Evolutionary conservation across 1,140 invertebrate genomes (phyloP).

Genomic region (Sinella curviseta): DNA sequence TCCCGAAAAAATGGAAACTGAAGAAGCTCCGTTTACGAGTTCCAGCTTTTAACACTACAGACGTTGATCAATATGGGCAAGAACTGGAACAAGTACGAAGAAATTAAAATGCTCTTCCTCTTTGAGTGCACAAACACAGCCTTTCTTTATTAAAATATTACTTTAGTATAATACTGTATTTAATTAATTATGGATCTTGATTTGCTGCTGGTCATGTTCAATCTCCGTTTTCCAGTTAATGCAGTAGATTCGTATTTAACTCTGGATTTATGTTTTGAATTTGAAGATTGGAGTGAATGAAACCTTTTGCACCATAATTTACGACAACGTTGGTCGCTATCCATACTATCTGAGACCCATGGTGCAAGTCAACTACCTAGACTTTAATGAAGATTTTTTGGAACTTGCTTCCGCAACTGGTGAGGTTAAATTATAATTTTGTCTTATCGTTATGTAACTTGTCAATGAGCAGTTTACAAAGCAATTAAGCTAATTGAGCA

Average conservation of each 20-base stretch:
- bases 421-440: not conserved
- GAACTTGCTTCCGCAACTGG: constrained; percentile 37
- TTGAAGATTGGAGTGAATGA: constrained; percentile 36
- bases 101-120: not conserved
- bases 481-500: not conserved
- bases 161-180: not conserved
- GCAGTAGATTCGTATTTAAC: not conserved
- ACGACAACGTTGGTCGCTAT: constrained; percentile 4
- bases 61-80: constrained; percentile 34
- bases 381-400: constrained; percentile 27
- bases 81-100: constrained; percentile 26
- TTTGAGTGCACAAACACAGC: not conserved
- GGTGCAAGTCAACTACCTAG: constrained; percentile 25
- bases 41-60: constrained; percentile 20
- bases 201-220: not conserved
- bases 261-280: not conserved
- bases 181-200: too few species aligned
- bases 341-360: constrained; percentile 28
- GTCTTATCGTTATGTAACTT: too few species aligned
- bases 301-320: constrained; percentile 35
- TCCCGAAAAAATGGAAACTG: constrained; percentile 24
- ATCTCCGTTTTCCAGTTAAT: too few species aligned
- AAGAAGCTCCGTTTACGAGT: not conserved
- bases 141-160: not conserved
- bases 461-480: not conserved